Percentiles rank a stretch among this genome's conserved stretches.
Conservation (phyloP, 2,797 vertebrate genomes). For the Tapirus indicus region DNA sequence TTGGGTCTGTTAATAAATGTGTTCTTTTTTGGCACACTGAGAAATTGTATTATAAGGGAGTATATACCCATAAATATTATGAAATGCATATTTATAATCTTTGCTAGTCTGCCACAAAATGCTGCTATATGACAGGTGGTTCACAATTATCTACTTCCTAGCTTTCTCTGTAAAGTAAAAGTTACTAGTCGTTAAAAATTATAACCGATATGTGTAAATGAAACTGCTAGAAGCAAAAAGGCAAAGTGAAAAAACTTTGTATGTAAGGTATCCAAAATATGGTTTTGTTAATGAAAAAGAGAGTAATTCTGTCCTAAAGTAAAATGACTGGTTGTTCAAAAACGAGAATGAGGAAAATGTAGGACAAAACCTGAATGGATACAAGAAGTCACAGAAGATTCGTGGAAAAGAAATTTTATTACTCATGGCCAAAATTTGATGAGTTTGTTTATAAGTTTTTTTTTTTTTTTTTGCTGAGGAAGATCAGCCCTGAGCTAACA, state of each 20-base stretch:
- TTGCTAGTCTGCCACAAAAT: neutral
- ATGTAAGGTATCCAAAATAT: neutral
- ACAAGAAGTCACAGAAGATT: neutral
- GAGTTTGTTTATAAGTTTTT: neutral
- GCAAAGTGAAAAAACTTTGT: neutral
- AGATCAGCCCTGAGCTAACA: too few relatives aligned
- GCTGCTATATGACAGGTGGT: neutral
- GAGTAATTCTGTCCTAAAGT: neutral
- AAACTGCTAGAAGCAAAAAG: neutral
- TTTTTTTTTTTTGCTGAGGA: too few relatives aligned
- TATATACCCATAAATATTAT: neutral
- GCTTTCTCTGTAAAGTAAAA: neutral
- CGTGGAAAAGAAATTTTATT: neutral
- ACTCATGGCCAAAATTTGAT: neutral
- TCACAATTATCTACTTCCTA: neutral
- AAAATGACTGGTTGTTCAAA: neutral
- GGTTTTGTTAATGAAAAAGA: neutral
- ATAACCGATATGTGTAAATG: neutral
- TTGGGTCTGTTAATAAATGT: neutral
- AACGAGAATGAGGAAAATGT: neutral
- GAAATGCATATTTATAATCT: neutral
- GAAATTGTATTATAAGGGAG: neutral
- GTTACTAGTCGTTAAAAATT: neutral
- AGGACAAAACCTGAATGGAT: neutral
- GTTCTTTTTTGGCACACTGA: neutral